Base-by-base conservation (phyloP, 1,140 invertebrate species). In the Wasmannia auropunctata region DNA sequence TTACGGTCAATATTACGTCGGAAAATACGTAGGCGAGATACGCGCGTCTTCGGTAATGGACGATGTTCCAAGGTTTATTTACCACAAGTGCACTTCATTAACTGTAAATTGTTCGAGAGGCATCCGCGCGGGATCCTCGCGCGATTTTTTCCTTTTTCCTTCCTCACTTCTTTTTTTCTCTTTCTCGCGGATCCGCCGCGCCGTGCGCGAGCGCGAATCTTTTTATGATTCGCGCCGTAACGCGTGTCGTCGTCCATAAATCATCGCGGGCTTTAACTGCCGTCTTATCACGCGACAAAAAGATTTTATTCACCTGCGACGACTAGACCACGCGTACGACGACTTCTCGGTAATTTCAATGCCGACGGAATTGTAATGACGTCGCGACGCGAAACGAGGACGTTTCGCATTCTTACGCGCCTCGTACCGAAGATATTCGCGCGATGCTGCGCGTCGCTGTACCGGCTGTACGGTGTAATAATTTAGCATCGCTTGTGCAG, bases 261-360 rank as follows among this genome's bases (percentile, higher is more conserved):
- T 76, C 34, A 75, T n/a, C n/a, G 22, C 7, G 3, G 22, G 25
- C 72, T 75, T 56, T 37, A 76, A 75, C 7, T 14, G 8, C 28
- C 56, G 16, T 22, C 37, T 62, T 77, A 69, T 80, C 76, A n/a
- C 14, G 22, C 62, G 62, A 56, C 49, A 69, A 80, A 49, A 79
- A 67, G 28, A 69, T 69, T 80, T 80, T 80, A 69, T 69, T 54
- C 34, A 80, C 22, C 65, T 54, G 34, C 51, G 22, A 37, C 8
- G 31, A 40, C 22, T 58, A 69, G 22, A 67, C 34, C n/a, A 40
- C 34, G 63, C 46, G 31, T 40, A 67, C 14, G 46, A 69, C 25
- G 43, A 25, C 49, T 69, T 19, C 49, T 16, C 31, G 16, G 22
- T 56, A 54, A 69, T 69, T 54, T 19, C 46, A 69, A 80, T 43